These are phyloP conservation scores for Phyllotis vaccarum DNA, from an alignment of 2,797 vertebrate species.

Conservation along the genomic window DNA sequence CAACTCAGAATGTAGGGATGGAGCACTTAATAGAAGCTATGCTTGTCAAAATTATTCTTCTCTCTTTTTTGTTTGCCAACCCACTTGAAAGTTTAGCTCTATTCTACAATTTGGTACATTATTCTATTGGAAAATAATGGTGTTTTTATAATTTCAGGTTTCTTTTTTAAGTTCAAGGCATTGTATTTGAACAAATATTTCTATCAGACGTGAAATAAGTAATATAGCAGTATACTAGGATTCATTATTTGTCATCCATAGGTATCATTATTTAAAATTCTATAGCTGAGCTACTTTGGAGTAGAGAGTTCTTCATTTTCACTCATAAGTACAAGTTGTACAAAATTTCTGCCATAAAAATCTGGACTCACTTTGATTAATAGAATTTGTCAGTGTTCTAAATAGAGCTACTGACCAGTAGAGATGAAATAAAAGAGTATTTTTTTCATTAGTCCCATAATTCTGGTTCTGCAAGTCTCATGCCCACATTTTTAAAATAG, in stretches of 20 bases:
- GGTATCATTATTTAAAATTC: background rate
- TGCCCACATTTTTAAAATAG: background rate
- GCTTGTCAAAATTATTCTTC: slow-evolving; percentile 7
- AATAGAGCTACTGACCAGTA: background rate
- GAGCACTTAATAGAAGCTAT: slow-evolving; percentile 10
- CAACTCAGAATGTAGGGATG: background rate
- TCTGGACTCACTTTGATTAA: background rate
- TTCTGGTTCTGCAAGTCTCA: background rate
- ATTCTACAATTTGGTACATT: background rate
- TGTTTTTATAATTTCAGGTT: slow-evolving; percentile 31
- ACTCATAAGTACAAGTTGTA: background rate
- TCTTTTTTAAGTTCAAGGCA: slow-evolving; percentile 28
- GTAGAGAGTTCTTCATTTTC: background rate
- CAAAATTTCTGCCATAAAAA: background rate
- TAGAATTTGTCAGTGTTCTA: background rate
- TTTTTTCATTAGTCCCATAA: accelerated
- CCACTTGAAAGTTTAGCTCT: background rate
- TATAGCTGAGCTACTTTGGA: background rate
- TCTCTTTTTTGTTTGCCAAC: slow-evolving; percentile 1
- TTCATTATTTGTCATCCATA: background rate
- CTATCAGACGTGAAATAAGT: background rate
- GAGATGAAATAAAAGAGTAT: background rate
- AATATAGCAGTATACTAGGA: background rate
- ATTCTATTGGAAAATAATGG: slow-evolving; percentile 40
- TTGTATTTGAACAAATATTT: slow-evolving; percentile 6